Evolutionary conservation across 2,888 invertebrate genomes (phyloP).

Genomic region (Chrysolina haemoptera): DNA sequence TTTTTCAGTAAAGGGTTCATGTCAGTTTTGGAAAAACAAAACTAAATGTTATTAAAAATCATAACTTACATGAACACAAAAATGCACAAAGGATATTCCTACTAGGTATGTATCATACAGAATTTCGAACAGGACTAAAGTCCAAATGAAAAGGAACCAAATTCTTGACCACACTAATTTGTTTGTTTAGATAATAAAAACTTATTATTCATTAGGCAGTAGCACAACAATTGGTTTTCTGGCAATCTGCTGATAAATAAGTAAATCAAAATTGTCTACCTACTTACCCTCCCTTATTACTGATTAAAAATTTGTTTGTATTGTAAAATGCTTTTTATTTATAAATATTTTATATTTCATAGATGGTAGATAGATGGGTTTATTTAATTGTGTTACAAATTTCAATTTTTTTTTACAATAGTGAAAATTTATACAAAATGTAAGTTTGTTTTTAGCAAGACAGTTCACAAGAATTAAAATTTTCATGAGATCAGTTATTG

Average conservation of each 20-base stretch:
- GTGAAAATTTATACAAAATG: too few species aligned
- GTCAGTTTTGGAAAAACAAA: too few species aligned
- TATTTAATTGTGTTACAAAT: too few species aligned
- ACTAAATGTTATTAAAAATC: neutral
- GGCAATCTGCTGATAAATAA: neutral
- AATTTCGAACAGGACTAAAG: neutral
- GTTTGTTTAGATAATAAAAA: constrained; percentile 11
- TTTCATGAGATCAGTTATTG: too few species aligned
- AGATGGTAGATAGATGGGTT: too few species aligned
- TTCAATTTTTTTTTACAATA: too few species aligned
- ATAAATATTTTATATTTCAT: too few species aligned
- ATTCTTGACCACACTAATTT: neutral
- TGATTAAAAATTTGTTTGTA: too few species aligned
- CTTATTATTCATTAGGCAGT: neutral
- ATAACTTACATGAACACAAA: neutral
- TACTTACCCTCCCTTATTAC: neutral
- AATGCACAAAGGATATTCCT: neutral
- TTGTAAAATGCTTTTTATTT: too few species aligned
- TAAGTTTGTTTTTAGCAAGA: too few species aligned
- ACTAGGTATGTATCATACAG: neutral
- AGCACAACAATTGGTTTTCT: constrained; percentile 9
- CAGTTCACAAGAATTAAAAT: too few species aligned
- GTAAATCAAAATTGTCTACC: neutral
- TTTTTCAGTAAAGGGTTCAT: too few species aligned
- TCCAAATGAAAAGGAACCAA: neutral